These are phyloP conservation scores for Andinoacara biseriatus DNA, from an alignment of 2,113 vertebrate genomes.

Conservation along the genomic window DNA sequence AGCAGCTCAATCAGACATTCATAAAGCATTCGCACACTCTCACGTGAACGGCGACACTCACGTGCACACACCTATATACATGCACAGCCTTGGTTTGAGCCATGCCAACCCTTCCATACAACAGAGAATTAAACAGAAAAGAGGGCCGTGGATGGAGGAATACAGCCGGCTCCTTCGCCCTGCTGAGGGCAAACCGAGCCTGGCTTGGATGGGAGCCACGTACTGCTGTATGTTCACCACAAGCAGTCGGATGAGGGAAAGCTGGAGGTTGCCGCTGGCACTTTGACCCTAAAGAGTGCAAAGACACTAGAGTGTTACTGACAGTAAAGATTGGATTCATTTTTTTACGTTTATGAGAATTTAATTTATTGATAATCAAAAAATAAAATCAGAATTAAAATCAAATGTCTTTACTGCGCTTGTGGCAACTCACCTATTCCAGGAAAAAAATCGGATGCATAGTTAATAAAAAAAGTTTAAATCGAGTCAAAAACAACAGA, in stretches of 20 bases:
- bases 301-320: neutral
- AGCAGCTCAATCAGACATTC: constrained; percentile 27
- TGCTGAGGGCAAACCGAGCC: neutral
- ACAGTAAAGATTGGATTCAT: neutral
- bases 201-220: constrained; percentile 31
- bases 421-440: constrained; percentile 13
- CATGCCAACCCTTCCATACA: constrained; percentile 28
- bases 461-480: neutral
- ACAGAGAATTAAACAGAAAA: constrained; percentile 42
- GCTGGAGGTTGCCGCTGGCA: constrained; percentile 37
- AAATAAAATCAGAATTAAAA: neutral
- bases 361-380: neutral
- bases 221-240: constrained; percentile 20
- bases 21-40: neutral
- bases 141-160: constrained; percentile 36
- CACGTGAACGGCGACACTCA: neutral
- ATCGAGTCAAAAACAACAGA: neutral
- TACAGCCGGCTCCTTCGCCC: constrained; percentile 1
- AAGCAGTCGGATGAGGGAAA: constrained; percentile 24
- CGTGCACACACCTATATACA: constrained; percentile 48
- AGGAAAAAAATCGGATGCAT: neutral
- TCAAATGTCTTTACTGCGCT: neutral
- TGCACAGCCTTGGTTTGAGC: constrained; percentile 40
- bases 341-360: constrained; percentile 6
- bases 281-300: constrained; percentile 37